Conservation (phyloP, 2,113 vertebrate genomes). For the Indri indri region DNA sequence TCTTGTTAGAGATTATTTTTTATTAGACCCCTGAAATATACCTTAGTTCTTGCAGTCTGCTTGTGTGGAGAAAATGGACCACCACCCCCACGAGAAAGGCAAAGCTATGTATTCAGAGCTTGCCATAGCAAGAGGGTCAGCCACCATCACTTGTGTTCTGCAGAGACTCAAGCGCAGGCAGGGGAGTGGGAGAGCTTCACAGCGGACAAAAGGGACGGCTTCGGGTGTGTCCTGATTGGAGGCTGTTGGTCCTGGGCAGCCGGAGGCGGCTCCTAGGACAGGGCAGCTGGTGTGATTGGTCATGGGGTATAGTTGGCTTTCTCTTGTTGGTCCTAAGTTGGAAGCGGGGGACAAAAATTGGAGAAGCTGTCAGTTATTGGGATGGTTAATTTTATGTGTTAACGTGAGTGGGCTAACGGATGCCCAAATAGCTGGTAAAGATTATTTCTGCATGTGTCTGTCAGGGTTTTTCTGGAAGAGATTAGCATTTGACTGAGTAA, state of each 20-base stretch:
- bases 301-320: background rate
- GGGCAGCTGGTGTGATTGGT: background rate
- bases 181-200: background rate
- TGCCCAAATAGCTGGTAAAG: background rate
- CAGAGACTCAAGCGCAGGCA: background rate
- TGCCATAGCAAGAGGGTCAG: background rate
- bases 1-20: background rate
- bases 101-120: background rate
- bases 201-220: background rate
- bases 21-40: background rate
- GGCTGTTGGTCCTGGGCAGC: background rate
- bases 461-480: background rate
- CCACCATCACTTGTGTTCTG: background rate
- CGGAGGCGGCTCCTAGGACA: background rate
- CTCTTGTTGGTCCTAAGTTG: background rate
- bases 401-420: background rate
- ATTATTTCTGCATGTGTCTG: background rate
- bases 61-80: background rate
- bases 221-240: background rate
- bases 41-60: background rate
- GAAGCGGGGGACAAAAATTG: background rate
- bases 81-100: background rate
- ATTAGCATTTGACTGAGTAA: background rate
- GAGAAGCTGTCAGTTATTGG: background rate
- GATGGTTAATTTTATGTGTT: background rate